Evolutionary conservation across 2,113 vertebrate genomes (phyloP).

Genomic region (Nyctibius bracteatus): DNA sequence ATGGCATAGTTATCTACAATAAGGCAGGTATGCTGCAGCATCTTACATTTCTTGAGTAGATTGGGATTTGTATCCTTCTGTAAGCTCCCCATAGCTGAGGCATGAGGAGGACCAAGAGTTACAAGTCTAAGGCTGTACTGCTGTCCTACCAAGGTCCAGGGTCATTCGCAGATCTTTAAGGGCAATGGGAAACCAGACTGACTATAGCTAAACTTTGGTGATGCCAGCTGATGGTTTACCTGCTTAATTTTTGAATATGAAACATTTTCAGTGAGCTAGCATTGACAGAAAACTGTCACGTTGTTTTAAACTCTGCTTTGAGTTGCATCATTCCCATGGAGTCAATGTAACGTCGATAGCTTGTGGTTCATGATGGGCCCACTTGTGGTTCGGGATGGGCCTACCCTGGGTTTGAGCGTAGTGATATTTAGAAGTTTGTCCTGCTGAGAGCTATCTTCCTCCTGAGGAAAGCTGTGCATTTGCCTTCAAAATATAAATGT

Average conservation of each 20-base stretch:
- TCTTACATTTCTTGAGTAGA: background rate
- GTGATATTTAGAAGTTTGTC: background rate
- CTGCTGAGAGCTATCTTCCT: background rate
- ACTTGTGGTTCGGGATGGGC: accelerated
- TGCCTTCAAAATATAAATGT: background rate
- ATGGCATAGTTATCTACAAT: background rate
- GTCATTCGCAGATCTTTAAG: background rate
- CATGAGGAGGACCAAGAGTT: background rate
- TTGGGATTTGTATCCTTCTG: background rate
- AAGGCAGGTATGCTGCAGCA: background rate
- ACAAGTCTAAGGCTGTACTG: background rate
- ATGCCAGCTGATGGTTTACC: background rate
- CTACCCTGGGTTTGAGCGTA: background rate
- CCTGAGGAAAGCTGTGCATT: background rate
- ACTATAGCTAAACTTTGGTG: background rate
- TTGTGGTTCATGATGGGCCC: accelerated
- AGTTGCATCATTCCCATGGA: background rate
- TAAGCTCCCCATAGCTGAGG: background rate
- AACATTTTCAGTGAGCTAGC: background rate
- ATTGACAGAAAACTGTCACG: background rate
- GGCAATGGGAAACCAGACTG: background rate
- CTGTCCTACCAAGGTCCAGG: background rate
- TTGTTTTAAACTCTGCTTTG: background rate
- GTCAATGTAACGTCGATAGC: accelerated
- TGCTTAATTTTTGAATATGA: background rate